Conservation (phyloP, 1,140 invertebrate species). For the Rhynchophorus ferrugineus region DNA sequence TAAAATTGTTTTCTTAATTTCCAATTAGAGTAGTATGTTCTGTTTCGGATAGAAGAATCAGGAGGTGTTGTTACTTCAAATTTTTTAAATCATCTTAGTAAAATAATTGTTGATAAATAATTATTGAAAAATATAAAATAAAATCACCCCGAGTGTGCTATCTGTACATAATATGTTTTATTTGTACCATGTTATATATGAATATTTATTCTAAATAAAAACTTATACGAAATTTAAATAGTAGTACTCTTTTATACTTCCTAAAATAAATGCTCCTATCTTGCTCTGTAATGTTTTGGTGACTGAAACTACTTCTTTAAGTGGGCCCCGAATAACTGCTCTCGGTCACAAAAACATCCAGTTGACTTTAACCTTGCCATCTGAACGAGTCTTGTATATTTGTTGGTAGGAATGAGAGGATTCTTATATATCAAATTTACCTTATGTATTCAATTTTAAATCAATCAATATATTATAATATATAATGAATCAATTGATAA, state of each 20-base stretch:
- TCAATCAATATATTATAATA: too few species aligned
- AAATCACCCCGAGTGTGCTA: neutral
- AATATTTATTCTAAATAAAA: neutral
- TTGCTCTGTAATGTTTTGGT: too few species aligned
- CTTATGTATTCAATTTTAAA: too few species aligned
- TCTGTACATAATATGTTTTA: neutral
- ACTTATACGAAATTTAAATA: neutral
- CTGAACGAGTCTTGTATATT: too few species aligned
- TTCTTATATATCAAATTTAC: too few species aligned
- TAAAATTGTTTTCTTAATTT: neutral
- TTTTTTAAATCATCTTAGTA: neutral
- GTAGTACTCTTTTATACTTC: neutral
- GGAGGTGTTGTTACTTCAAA: neutral
- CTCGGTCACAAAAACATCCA: too few species aligned
- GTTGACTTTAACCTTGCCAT: too few species aligned
- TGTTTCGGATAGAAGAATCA: neutral
- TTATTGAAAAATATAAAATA: neutral
- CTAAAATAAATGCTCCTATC: too few species aligned
- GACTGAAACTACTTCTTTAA: too few species aligned
- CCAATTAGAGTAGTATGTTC: neutral
- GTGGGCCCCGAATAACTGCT: too few species aligned
- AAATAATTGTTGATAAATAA: neutral
- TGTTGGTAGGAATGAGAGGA: too few species aligned
- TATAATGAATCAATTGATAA: too few species aligned
- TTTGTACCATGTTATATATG: neutral